Evolutionary conservation across 2,888 invertebrate genomes (phyloP).

Genomic region (Pollenia angustigena): DNA sequence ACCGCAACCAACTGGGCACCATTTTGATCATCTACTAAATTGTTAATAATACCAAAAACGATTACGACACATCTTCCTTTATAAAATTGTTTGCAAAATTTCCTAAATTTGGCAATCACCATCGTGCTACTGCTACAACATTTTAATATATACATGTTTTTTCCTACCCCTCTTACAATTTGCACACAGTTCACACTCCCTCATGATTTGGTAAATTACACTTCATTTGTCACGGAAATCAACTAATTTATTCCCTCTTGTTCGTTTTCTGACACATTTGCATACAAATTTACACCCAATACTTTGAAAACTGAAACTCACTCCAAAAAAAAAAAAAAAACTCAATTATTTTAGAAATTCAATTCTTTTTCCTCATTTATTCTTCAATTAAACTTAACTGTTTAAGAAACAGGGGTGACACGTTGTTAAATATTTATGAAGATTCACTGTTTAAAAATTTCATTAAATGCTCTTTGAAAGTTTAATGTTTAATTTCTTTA

Average conservation of each 20-base stretch:
- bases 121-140: background rate
- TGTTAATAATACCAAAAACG: too few species aligned
- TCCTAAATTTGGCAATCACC: background rate
- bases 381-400: background rate
- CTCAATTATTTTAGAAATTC: background rate
- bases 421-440: background rate
- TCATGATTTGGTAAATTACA: conserved; percentile 62
- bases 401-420: background rate
- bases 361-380: background rate
- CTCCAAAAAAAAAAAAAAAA: background rate
- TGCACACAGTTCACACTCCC: conserved; percentile 38
- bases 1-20: too few species aligned
- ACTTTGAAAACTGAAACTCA: background rate
- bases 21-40: too few species aligned
- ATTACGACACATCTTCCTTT: too few species aligned
- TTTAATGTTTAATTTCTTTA: conserved; percentile 19
- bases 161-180: conserved; percentile 11
- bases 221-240: conserved; percentile 62
- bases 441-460: background rate
- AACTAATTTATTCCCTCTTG: conserved; percentile 44
- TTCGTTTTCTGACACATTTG: background rate
- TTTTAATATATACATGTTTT: background rate
- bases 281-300: conserved; percentile 21
- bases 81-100: background rate
- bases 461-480: background rate